A percentile compares a stretch with the other conserved stretches of the same genome.
phyloP scores from a whole-genome alignment of 2,797 vertebrate genomes.

The Spea hammondii region DNA sequence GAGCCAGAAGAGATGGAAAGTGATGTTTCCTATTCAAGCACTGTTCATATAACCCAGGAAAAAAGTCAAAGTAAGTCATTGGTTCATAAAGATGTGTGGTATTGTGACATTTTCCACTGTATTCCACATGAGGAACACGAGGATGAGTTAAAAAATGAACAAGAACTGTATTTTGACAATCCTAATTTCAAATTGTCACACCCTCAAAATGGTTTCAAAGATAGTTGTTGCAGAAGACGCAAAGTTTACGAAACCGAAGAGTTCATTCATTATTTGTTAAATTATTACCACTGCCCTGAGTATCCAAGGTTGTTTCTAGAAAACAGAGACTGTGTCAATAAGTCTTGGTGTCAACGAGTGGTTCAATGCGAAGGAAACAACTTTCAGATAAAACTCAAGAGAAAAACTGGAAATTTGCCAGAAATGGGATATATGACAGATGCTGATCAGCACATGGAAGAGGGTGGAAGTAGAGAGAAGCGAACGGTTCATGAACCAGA shows the following conservation, averaged over 20 bases:
- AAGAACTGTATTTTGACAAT: slow-evolving; percentile 19
- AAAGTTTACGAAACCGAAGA: slow-evolving; percentile 76
- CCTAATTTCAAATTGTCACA: neutral
- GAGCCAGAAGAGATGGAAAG: neutral
- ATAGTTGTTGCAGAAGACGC: slow-evolving; percentile 54
- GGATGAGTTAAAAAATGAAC: slow-evolving; percentile 1
- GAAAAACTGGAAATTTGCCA: slow-evolving; percentile 39
- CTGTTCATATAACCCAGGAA: neutral
- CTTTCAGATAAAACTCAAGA: slow-evolving; percentile 60
- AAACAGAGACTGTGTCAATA: slow-evolving; percentile 27
- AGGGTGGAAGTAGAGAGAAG: slow-evolving; percentile 36
- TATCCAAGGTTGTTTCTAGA: slow-evolving; percentile 64
- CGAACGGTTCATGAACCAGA: slow-evolving; percentile 37
- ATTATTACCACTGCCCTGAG: slow-evolving; percentile 68
- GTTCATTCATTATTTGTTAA: slow-evolving; percentile 74
- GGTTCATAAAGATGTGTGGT: neutral
- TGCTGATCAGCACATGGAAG: slow-evolving; percentile 30
- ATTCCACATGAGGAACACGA: slow-evolving; percentile 43
- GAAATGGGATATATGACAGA: slow-evolving; percentile 51
- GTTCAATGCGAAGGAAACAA: slow-evolving; percentile 56
- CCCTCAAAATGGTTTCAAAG: slow-evolving; percentile 10
- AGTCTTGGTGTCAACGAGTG: slow-evolving; percentile 63
- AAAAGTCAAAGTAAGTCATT: neutral
- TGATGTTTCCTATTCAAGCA: neutral
- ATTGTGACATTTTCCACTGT: slow-evolving; percentile 30